A percentile compares a stretch with the other conserved stretches of the same genome.
Evolutionary conservation across 2,113 vertebrate species (phyloP).

Genomic region (Halcyon malimbica): DNA sequence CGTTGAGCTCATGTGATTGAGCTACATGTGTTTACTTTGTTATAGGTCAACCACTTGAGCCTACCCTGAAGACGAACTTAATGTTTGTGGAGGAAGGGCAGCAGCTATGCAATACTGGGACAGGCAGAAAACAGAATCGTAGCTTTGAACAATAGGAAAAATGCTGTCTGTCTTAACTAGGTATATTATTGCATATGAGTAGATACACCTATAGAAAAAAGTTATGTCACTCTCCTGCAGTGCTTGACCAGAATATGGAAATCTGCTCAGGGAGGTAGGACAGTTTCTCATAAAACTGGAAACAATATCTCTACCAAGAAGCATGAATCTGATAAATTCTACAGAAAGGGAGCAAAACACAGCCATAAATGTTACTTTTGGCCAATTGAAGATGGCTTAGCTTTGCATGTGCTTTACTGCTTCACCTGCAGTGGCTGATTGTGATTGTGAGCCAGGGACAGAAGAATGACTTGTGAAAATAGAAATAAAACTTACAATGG

Average conservation of each 20-base stretch:
- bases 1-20: constrained; percentile 40
- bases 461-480: background rate
- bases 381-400: background rate
- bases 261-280: background rate
- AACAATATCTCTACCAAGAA: background rate
- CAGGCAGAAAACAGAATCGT: constrained; percentile 18
- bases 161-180: background rate
- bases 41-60: constrained; percentile 62
- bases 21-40: constrained; percentile 71
- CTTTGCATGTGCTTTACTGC: background rate
- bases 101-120: constrained; percentile 56
- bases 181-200: background rate
- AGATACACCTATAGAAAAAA: background rate
- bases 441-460: background rate
- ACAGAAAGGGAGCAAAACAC: background rate
- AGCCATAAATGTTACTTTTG: background rate
- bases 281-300: background rate
- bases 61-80: constrained; percentile 76
- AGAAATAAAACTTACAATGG: background rate
- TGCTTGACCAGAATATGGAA: background rate
- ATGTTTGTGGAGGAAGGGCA: constrained; percentile 65
- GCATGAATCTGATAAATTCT: background rate
- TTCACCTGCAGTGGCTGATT: background rate
- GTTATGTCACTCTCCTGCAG: background rate
- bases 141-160: constrained; percentile 35